Evolutionary conservation across 2,797 vertebrate species (phyloP).

Genomic region (Poecilia gillii): DNA sequence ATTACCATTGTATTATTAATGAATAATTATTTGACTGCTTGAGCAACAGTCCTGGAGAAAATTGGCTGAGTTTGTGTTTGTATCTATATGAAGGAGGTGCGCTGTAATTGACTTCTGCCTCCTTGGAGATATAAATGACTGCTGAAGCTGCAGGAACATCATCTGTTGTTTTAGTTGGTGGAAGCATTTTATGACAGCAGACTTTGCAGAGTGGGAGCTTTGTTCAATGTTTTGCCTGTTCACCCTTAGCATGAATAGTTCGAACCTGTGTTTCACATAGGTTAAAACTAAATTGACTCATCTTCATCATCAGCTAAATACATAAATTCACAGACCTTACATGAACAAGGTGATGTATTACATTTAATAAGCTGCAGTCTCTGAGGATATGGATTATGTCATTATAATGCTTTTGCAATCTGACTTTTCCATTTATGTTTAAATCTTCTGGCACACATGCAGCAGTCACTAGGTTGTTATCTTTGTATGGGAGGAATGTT

Average conservation of each 20-base stretch:
- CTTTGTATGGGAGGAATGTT: not conserved
- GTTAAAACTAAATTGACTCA: not conserved
- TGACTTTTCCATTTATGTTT: not conserved
- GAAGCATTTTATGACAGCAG: conserved; percentile 4
- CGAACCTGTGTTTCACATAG: not conserved
- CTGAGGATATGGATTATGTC: too few relatives aligned
- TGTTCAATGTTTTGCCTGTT: not conserved
- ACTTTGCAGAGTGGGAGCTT: not conserved
- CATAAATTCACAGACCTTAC: not conserved
- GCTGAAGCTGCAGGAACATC: conserved; percentile 22
- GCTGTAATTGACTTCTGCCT: conserved; percentile 58
- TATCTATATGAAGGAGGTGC: conserved; percentile 45
- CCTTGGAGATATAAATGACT: conserved; percentile 63
- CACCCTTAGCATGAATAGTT: not conserved
- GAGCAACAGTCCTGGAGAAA: conserved; percentile 1
- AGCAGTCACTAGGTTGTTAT: not conserved
- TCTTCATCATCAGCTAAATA: not conserved
- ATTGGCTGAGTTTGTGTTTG: conserved; percentile 7
- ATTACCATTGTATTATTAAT: conserved; percentile 3
- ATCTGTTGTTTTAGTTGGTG: conserved; percentile 30
- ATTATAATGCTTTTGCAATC: too few relatives aligned
- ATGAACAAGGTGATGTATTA: not conserved
- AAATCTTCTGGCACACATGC: not conserved
- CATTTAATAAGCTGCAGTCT: not conserved
- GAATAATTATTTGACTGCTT: conserved; percentile 9